Conservation (phyloP, 2,797 vertebrate genomes). For the Acridotheres tristis region DNA sequence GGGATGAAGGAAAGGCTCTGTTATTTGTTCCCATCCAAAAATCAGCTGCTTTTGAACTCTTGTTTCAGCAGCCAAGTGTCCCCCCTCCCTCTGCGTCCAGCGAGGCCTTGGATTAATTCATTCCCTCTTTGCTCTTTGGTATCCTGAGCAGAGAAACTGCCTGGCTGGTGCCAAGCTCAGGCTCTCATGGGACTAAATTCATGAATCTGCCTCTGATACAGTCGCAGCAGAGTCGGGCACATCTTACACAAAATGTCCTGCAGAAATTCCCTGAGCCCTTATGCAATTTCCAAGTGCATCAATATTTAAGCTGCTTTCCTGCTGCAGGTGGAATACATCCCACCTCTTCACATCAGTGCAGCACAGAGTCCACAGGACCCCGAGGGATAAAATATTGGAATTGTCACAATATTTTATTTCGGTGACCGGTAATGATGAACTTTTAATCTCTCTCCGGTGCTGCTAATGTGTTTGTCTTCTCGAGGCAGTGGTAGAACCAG, state of each 20-base stretch:
- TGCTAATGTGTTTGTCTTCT: neutral
- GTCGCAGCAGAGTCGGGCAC: neutral
- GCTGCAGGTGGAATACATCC: neutral
- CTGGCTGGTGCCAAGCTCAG: neutral
- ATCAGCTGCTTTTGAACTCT: neutral
- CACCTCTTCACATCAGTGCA: neutral
- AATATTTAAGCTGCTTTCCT: neutral
- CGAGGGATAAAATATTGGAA: neutral
- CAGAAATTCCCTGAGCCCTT: neutral
- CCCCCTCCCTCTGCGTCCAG: fast-evolving
- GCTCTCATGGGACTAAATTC: neutral
- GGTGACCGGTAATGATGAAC: neutral
- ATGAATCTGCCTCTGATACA: neutral
- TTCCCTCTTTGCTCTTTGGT: neutral
- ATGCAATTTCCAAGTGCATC: neutral
- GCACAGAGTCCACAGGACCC: neutral
- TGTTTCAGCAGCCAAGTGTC: neutral
- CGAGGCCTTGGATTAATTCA: neutral
- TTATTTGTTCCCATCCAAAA: neutral
- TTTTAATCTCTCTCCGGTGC: neutral
- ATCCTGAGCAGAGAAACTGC: neutral
- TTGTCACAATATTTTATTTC: neutral
- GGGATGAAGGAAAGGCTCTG: constrained; percentile 1
- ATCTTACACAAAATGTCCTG: neutral
- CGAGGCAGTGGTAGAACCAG: neutral